Base-by-base conservation (phyloP, 1,140 invertebrate species). In the Oscheius sp. region DNA sequence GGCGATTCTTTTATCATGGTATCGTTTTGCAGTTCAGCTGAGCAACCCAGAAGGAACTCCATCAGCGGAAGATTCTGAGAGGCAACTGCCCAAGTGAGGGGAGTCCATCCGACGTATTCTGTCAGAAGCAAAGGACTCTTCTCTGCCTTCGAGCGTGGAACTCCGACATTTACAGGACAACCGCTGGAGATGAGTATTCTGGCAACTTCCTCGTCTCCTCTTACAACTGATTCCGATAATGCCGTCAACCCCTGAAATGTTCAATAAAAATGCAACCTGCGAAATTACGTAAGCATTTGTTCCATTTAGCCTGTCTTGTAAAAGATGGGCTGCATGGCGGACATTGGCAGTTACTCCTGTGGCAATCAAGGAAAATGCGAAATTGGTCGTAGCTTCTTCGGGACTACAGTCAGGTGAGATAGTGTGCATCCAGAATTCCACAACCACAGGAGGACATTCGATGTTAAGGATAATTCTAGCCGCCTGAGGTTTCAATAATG, bases 21-120 rank as follows among this genome's bases (percentile, higher is more conserved):
- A 13, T 63, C 61, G 23, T 63, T 63, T 34, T 63, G 61, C 15
- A 63, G 36, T n/a, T 29, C 31, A 32, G 61, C 61, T 26, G 32
- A 34, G 0, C 15, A 42, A 26, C 61, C 26, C 26, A 63, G n/a
- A 13, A 63, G 26, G 36, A 63, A 36, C 18, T 63, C 61, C 10
- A 1, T 32, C 10, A 42, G 7, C 29, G 36, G 15, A 13, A 36
- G 15, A 26, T 63, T 38, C 20, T 63, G 61, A 35, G 32, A 32
- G 32, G 32, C 15, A 10, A 36, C 61, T 18, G 0, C 31, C 61
- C 61, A 63, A 18, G 61, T 63, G 10, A 63, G 26, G 18, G 61
- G 26, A 10, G 61, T 63, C 61, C 61, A 63, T 63, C 61, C 61
- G 20, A 35, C 29, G 31, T 63, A 63, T 63, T 63, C 61, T 13